Conservation (phyloP, 2,888 invertebrate species). For the Steinernema hermaphroditum region DNA sequence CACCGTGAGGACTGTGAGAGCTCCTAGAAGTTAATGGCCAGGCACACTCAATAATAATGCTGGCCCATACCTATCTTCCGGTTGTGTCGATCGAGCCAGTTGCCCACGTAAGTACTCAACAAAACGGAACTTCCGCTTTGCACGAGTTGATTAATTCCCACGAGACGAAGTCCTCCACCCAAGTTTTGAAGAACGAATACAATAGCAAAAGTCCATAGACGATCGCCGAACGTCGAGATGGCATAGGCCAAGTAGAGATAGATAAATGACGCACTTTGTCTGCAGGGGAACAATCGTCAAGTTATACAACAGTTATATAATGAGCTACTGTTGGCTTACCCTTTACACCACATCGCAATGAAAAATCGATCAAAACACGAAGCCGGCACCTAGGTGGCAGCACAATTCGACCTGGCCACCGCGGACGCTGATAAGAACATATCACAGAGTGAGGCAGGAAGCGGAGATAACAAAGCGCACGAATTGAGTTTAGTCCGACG, state of each 20-base stretch:
- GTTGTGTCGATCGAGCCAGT: conserved; percentile 43
- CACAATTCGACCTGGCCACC: too few species aligned
- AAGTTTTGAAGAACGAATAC: conserved; percentile 41
- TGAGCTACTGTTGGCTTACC: too few species aligned
- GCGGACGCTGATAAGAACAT: too few species aligned
- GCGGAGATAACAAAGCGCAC: too few species aligned
- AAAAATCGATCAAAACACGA: too few species aligned
- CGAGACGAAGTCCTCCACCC: conserved; percentile 41
- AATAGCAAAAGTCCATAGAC: conserved; percentile 46
- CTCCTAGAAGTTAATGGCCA: conserved; percentile 40
- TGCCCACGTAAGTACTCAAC: conserved; percentile 42
- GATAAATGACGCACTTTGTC: conserved; percentile 33
- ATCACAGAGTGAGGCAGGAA: too few species aligned
- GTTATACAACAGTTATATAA: too few species aligned
- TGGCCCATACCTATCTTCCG: conserved; percentile 34
- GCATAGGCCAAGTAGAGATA: conserved; percentile 40
- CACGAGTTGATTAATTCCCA: conserved; percentile 43
- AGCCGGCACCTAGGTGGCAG: too few species aligned
- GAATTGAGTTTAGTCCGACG: too few species aligned
- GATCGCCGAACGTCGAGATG: conserved; percentile 42
- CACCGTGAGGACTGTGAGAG: conserved; percentile 43
- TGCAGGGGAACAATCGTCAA: conserved; percentile 32
- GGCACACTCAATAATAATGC: too few species aligned
- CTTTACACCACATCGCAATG: too few species aligned
- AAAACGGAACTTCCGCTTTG: conserved; percentile 44